These are phyloP conservation scores for Keiferia lycopersicella DNA, from an alignment of 2,888 invertebrate species.

Conservation along the genomic window DNA sequence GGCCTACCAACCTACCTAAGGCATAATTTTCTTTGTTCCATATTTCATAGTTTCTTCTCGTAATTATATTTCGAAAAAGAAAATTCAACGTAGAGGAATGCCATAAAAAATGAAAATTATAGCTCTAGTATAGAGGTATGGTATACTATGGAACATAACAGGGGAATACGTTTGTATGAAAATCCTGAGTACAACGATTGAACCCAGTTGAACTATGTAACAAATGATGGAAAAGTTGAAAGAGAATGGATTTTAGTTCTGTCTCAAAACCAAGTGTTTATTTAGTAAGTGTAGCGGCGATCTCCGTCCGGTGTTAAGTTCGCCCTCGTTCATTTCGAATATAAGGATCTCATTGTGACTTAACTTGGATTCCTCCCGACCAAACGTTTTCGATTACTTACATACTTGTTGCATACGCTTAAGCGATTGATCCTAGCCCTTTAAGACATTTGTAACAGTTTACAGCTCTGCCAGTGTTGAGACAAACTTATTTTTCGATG, in stretches of 20 bases:
- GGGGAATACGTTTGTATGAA: too few species aligned
- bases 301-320: not conserved
- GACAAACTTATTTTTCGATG: slow-evolving; percentile 23
- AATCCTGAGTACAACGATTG: not conserved
- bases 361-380: slow-evolving; percentile 34
- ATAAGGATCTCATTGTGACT: slow-evolving; percentile 42
- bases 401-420: slow-evolving; percentile 22
- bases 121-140: too few species aligned
- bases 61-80: too few species aligned
- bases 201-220: not conserved
- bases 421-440: slow-evolving; percentile 11
- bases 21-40: too few species aligned
- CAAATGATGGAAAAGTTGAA: not conserved
- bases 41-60: too few species aligned
- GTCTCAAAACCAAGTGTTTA: not conserved
- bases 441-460: slow-evolving; percentile 8
- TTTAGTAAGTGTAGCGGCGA: not conserved
- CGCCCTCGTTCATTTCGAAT: slow-evolving; percentile 28
- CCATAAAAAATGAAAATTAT: too few species aligned
- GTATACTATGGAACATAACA: too few species aligned
- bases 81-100: too few species aligned
- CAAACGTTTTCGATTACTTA: slow-evolving; percentile 23
- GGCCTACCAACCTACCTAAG: too few species aligned
- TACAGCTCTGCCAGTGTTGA: slow-evolving; percentile 18
- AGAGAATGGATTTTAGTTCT: not conserved